phyloP scores from a whole-genome alignment of 2,113 vertebrate genomes.

The Nansenia antarctica region DNA sequence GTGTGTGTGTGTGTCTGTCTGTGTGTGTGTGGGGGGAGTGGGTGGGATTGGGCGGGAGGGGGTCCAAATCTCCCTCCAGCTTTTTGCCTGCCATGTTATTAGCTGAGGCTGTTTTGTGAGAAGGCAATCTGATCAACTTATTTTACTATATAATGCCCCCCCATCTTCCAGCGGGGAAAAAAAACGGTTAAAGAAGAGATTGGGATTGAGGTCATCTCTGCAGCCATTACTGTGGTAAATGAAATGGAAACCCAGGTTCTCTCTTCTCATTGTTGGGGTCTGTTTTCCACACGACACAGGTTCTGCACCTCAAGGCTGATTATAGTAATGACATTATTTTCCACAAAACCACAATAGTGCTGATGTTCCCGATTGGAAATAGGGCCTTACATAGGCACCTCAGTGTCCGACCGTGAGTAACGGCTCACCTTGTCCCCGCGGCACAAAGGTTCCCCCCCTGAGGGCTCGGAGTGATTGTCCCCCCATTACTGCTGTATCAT shows the following conservation, averaged over 20 bases:
- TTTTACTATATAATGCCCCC: slow-evolving; percentile 66
- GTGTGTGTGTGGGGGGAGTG: slow-evolving; percentile 14
- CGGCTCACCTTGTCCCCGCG: slow-evolving; percentile 27
- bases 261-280: slow-evolving; percentile 73
- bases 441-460: slow-evolving; percentile 18
- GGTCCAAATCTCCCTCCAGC: slow-evolving; percentile 74
- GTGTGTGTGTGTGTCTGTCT: too few species aligned
- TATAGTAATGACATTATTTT: slow-evolving; percentile 78
- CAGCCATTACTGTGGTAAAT: slow-evolving; percentile 82
- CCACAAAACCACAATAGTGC: slow-evolving; percentile 68
- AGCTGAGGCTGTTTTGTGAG: slow-evolving; percentile 73
- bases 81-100: slow-evolving; percentile 83
- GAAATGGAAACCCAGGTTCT: slow-evolving; percentile 79
- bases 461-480: slow-evolving; percentile 37
- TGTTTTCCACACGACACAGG: slow-evolving; percentile 65
- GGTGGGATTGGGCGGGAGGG: slow-evolving; percentile 47
- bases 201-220: slow-evolving; percentile 88
- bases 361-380: slow-evolving; percentile 62
- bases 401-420: slow-evolving; percentile 68
- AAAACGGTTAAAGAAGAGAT: slow-evolving; percentile 77
- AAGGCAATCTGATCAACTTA: slow-evolving; percentile 84
- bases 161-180: slow-evolving; percentile 68
- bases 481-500: slow-evolving; percentile 38
- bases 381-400: slow-evolving; percentile 65
- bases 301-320: slow-evolving; percentile 74